Base-by-base conservation (phyloP, 2,113 vertebrate species). In the Pseudopodoces humilis region DNA sequence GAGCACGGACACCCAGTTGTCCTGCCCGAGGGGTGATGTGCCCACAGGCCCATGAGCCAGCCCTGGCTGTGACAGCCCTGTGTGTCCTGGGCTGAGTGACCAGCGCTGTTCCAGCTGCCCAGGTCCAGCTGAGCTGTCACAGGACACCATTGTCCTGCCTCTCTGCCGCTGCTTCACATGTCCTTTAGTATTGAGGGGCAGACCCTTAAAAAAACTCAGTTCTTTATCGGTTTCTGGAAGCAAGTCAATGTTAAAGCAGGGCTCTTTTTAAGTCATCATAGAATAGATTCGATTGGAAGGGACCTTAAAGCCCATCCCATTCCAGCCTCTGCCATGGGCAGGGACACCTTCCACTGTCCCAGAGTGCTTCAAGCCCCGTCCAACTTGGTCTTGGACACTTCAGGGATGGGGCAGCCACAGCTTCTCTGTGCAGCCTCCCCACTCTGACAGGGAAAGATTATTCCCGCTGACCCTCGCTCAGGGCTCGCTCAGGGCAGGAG, bases 161-260 rank as follows among this genome's bases (percentile, higher is more conserved):
- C 7, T 33, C 17, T 15, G 58, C 27, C 15, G 1, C 6, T 13
- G 1, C 47, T 31, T n/a, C 6, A 2, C 5, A 7, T 0, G 0
- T 25, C 19, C 30, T 58, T 16, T 1, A 8, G 19, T 12, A 8
- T 8, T 13, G 8, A 2, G 3, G 3, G 76, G 60, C 44, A 52
- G 28, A 10, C 12, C 35, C 20, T 69, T 8, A 3, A 49, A 47
- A 41, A 64, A 70, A n/a, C 14, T 11, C 10, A 23, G 39, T n/a
- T 15, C 16, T 49, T 60, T 13, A n/a, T 6, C 14, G 30, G 18
- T 2, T 20, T 13, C 39, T 14, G 58, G 58, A 30, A 68, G 21
- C 18, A 55, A 60, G 28, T 0, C 18, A 53, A 25, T 68, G 39
- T 43, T 46, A 64, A 74, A 74, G 31, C 25, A n/a, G 69, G 30